phyloP scores from a whole-genome alignment of 2,797 vertebrate species.

The Oreortyx pictus region DNA sequence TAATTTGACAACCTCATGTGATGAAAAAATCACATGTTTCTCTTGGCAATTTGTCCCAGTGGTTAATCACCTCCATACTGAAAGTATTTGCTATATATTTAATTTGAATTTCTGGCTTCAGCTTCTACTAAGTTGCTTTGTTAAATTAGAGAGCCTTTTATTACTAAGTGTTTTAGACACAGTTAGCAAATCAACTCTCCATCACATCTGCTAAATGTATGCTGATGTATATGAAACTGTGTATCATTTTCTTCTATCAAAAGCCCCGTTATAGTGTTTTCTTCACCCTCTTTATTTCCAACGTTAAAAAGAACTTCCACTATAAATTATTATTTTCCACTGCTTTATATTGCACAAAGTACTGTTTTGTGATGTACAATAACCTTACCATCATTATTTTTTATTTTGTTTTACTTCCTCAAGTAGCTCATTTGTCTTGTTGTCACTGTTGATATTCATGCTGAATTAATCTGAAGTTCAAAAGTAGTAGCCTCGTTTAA shows the following conservation, averaged over 20 bases:
- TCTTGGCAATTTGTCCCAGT: conserved; percentile 72
- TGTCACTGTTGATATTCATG: background rate
- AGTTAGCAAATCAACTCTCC: conserved; percentile 58
- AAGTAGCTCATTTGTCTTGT: background rate
- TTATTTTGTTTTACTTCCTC: background rate
- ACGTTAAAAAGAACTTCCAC: background rate
- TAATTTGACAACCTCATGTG: conserved; percentile 72
- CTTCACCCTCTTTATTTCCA: background rate
- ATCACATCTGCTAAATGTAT: background rate
- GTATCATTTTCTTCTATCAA: background rate
- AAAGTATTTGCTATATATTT: conserved; percentile 65
- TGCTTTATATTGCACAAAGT: background rate
- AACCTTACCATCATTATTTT: background rate
- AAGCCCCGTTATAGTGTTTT: background rate
- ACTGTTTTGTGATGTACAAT: background rate
- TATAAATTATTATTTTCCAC: background rate
- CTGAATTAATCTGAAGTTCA: background rate
- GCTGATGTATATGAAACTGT: background rate
- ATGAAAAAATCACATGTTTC: conserved; percentile 71
- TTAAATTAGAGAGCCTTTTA: conserved; percentile 68
- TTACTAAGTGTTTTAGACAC: conserved; percentile 60
- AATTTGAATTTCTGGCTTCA: conserved; percentile 69
- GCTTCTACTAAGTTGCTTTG: conserved; percentile 49
- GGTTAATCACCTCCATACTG: conserved; percentile 64
- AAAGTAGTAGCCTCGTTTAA: background rate